Evolutionary conservation across 1,140 invertebrate species (phyloP).

Genomic region (Triops longicaudatus): DNA sequence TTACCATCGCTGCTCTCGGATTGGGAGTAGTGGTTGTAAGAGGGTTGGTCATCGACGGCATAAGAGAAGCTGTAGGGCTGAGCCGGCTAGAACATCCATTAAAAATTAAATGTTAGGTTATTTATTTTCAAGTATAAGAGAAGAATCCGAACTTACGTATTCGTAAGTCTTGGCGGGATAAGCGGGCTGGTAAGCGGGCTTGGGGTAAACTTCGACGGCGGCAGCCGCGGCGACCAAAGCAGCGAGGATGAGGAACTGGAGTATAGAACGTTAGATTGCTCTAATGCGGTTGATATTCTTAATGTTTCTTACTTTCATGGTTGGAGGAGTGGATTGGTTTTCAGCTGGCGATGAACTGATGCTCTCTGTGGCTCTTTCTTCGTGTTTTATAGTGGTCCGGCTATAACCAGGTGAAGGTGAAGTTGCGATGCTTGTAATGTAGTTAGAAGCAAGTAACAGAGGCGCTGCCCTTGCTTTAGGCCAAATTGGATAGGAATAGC

Average conservation of each 20-base stretch:
- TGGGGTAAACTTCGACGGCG: constrained; percentile 19
- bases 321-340: not conserved
- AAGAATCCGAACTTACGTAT: not conserved
- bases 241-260: constrained; percentile 25
- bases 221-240: constrained; percentile 22
- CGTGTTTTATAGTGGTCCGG: not conserved
- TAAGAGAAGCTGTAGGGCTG: constrained; percentile 25
- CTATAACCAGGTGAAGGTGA: not conserved
- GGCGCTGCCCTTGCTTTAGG: not conserved
- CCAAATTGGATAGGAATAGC: not conserved
- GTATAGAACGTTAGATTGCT: not conserved
- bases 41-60: constrained; percentile 25
- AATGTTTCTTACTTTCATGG: not conserved
- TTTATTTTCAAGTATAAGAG: not conserved
- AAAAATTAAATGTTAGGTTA: not conserved
- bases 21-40: constrained; percentile 24
- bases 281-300: not conserved
- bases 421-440: not conserved
- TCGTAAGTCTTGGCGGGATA: constrained; percentile 6
- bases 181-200: constrained; percentile 1
- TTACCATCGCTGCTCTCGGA: constrained; percentile 23
- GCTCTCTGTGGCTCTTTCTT: not conserved
- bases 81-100: constrained; percentile 17
- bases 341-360: not conserved
- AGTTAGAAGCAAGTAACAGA: not conserved